Base-by-base conservation (phyloP, 2,797 vertebrate species). In the Momotus momota region DNA sequence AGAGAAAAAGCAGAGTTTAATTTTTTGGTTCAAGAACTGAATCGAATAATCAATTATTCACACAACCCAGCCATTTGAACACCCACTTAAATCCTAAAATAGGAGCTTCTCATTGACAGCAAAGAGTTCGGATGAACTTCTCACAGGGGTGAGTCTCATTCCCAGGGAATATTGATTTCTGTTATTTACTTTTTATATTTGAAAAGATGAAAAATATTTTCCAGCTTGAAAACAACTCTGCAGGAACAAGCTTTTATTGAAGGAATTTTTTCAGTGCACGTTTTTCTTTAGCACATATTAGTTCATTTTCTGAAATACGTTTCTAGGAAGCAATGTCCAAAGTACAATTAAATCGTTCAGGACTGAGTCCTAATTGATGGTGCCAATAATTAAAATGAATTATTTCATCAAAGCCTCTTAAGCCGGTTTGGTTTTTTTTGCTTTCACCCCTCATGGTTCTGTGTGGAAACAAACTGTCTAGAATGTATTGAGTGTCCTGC, bases 301-400 rank as follows among this genome's bases (percentile, higher is more conserved):
- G 31, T 85, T 86, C 17, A 77, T 95, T 86, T 95, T 92, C 55
- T 88, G 65, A 94, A 84, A 85, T 74, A 77, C 14, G 20, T 69
- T 95, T 92, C 60, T 84, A 90, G 61, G 49, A 86, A 29, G 52
- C 83, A 82, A 61, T 78, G 90, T 90, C 88, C 82, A 88, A 95
- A 96, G 48, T 67, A 60, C 46, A 94, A 51, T 74, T 90, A 79
- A 94, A 80, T 82, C 38, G 23, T 87, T 51, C 71, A 84, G 64
- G 74, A 58, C 88, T 78, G 75, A 93, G 41, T 75, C 74, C 58
- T 96, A 90, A 90, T 52, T 93, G 93, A 88, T 77, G 78, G 29
- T 86, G 86, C 80, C 64, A 88, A 81, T 93, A 85, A 93, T 88
- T 77, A 86, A 95, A 94, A 93, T 60, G 0, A 93, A 88, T 91